These are phyloP conservation scores for Eucera pruinosa DNA, from an alignment of 2,888 invertebrate genomes.

Conservation along the genomic window DNA sequence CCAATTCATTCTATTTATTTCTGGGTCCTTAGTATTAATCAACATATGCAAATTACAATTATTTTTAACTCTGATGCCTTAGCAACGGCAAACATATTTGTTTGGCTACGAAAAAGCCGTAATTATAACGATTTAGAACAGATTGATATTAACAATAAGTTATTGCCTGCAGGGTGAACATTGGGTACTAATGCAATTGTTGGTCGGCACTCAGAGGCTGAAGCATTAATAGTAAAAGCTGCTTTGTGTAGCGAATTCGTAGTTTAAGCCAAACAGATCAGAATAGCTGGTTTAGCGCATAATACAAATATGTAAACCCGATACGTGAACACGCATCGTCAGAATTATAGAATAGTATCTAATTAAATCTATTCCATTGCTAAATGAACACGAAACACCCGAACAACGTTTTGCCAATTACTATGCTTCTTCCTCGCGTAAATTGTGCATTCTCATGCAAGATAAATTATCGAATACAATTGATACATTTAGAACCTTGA, in stretches of 20 bases:
- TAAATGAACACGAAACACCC: background rate
- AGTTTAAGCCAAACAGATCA: constrained; percentile 18
- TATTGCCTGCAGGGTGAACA: background rate
- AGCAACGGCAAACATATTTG: too few species aligned
- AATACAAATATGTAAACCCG: constrained; percentile 6
- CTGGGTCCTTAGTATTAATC: too few species aligned
- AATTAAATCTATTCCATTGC: background rate
- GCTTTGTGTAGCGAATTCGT: constrained; percentile 19
- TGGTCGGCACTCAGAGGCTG: constrained; percentile 11
- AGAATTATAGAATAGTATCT: background rate
- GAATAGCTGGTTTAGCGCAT: background rate
- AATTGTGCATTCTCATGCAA: too few species aligned
- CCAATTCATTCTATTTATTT: too few species aligned
- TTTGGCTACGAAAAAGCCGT: too few species aligned
- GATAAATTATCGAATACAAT: too few species aligned
- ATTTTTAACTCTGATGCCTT: too few species aligned
- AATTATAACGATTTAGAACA: background rate
- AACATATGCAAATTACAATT: too few species aligned
- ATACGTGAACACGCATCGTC: background rate
- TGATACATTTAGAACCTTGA: too few species aligned
- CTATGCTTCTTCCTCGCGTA: background rate
- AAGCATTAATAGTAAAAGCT: constrained; percentile 7
- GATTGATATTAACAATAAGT: constrained; percentile 21
- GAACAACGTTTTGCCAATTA: background rate
- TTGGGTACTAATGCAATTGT: constrained; percentile 4